Evolutionary conservation across 1,140 invertebrate genomes (phyloP), one percentile per base, ranked within the genome.

Genomic region (Ips typographus): DNA sequence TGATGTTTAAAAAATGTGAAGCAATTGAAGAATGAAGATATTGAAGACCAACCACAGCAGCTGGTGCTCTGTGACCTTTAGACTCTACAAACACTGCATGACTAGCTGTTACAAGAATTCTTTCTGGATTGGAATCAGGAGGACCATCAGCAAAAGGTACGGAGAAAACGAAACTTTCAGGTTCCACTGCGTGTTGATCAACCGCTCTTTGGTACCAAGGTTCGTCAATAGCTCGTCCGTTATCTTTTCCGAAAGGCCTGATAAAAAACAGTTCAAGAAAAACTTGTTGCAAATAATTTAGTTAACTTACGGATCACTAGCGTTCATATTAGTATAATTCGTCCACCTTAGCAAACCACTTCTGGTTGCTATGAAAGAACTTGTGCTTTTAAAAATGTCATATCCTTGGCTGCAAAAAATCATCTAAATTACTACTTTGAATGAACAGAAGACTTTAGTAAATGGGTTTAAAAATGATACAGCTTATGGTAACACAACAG

Each of bases 141-240:
- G n/a, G 77, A 84, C 86, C 91, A 72, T 90, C 91, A 77, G 92
- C 88, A 75, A 92, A 95, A 2, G 94, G 93, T 4, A 97, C 93
- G 65, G 94, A 95, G 79, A 92, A 96, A 0, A 96, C 93, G 79
- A 96, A 96, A 75, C 93, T 94, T 72, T 94, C 92, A 0, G 90
- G 89, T 76, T 95, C 92, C 55, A 94, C 86, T 0, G 86, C 80
- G 73, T 95, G 91, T 76, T 95, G 93, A 79, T 97, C 94, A 1
- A 98, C 93, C 1, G 96, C 94, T 67, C 95, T 85, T 78, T 92
- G 91, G 79, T 97, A 98, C 93, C 94, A 98, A 2, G 92, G 85
- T 49, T 94, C 91, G 77, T 98, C 93, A 79, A 93, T 94, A 1
- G 94, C 92, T 71, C 89, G 85, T 1, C 88, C 88, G 78, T 96